Base-by-base conservation (phyloP, 2,888 invertebrate species). In the Drosophila putrida region DNA sequence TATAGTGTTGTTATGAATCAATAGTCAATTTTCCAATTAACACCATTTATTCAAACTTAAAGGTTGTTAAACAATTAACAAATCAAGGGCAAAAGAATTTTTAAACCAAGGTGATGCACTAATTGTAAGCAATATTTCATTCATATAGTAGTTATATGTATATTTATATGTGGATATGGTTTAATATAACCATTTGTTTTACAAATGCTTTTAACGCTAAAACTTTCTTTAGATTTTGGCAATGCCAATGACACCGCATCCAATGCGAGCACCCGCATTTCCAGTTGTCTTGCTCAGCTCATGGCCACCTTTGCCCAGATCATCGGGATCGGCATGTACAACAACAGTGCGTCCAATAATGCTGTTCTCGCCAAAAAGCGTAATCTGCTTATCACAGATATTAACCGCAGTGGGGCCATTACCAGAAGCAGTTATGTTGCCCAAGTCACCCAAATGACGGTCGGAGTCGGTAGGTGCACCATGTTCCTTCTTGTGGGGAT, bases 221-320 rank as follows among this genome's bases (percentile, higher is more conserved):
- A 46, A 13, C 43, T 33, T 13, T 4, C 10, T 15, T 91, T 91
- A 91, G 61, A 82, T 79, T 72, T 92, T 93, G 62, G 89, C 84
- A 69, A 93, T 91, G 44, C 93, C 93, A 88, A 93, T 92, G 20
- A 93, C 89, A 50, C 93, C 93, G 75, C 93, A 93, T 4, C 92
- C 93, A 78, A 93, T 84, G 43, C 98, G 91, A 49, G 92, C 91
- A 3, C 99, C 99, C 57, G 99, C 98, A 93, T 99, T 98, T 62
- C 99, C 99, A 11, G 98, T 99, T 4, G 96, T 95, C 93, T 96
- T 96, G 93, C 98, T 98, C 76, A 98, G 93, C 90, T 98, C 98
- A 90, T 98, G 97, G 0, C 98, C 98, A 33, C 98, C 98, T 72
- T 95, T 93, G n/a, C 98, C 98, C 67, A 98, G 93, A 93, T 99